phyloP scores from a whole-genome alignment of 1,140 invertebrate species.

The Pogonomyrmex barbatus region DNA sequence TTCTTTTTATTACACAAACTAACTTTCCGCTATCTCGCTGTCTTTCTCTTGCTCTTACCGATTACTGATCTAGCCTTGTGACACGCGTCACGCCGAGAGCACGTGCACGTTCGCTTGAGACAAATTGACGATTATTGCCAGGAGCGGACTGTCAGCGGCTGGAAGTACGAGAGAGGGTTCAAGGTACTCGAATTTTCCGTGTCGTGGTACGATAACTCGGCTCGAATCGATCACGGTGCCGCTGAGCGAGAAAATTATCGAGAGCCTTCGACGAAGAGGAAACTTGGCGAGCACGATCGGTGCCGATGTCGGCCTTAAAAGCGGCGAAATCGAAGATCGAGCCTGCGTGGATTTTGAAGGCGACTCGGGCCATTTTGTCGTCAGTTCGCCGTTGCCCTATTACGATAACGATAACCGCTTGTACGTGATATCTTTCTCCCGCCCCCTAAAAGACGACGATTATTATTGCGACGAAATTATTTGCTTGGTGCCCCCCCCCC shows the following conservation, averaged over 20 bases:
- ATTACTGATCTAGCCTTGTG: conserved; percentile 65
- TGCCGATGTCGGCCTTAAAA: conserved; percentile 37
- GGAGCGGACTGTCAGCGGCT: conserved; percentile 60
- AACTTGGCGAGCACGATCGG: conserved; percentile 33
- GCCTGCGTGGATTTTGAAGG: not conserved
- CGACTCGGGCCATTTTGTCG: conserved; percentile 17
- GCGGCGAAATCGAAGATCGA: conserved; percentile 16
- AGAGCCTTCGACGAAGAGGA: conserved; percentile 45
- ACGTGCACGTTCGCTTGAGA: conserved; percentile 61
- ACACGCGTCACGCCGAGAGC: conserved; percentile 26
- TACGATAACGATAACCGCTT: conserved; percentile 55
- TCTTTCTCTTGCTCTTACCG: not conserved
- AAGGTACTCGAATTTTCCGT: conserved; percentile 70
- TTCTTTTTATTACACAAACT: not conserved
- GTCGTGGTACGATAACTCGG: conserved; percentile 66
- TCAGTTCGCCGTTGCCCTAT: conserved; percentile 37
- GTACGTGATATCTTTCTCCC: conserved; percentile 38
- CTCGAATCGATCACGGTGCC: conserved; percentile 65
- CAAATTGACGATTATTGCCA: conserved; percentile 76
- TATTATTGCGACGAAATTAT: conserved; percentile 75
- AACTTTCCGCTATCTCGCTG: conserved; percentile 6
- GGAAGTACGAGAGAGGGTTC: conserved; percentile 62
- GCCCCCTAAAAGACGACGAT: conserved; percentile 65
- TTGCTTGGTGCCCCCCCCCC: conserved; percentile 68
- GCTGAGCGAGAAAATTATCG: conserved; percentile 64